phyloP scores from a whole-genome alignment of 2,888 invertebrate genomes.

The Aspidiotus destructor region DNA sequence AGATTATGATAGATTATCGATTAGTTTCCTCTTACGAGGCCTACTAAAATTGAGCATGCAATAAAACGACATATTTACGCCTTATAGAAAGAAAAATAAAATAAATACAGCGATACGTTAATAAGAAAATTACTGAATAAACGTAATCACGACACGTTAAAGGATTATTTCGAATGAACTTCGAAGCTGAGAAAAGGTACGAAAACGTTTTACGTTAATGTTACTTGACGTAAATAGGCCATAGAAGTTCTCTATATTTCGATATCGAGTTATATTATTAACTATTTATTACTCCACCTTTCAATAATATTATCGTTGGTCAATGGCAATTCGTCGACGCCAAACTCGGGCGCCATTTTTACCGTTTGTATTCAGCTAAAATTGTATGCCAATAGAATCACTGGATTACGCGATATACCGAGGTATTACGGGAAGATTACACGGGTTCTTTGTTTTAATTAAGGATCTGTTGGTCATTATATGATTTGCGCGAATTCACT shows the following conservation, averaged over 20 bases:
- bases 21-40: neutral
- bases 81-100: neutral
- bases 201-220: neutral
- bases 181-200: too few species aligned
- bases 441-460: constrained; percentile 31
- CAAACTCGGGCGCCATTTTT: constrained; percentile 28
- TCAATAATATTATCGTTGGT: constrained; percentile 20
- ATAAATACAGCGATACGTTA: neutral
- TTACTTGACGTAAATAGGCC: constrained; percentile 28
- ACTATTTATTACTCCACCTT: constrained; percentile 27
- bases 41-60: constrained; percentile 7
- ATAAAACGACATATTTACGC: constrained; percentile 12
- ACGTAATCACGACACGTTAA: neutral
- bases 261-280: constrained; percentile 21
- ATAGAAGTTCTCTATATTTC: constrained; percentile 11
- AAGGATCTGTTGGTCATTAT: constrained; percentile 24
- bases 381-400: constrained; percentile 23
- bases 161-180: neutral
- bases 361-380: constrained; percentile 24
- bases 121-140: neutral
- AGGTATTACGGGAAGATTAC: constrained; percentile 24
- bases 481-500: constrained; percentile 33
- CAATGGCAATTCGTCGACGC: constrained; percentile 23
- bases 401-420: constrained; percentile 32
- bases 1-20: constrained; percentile 5